Evolutionary conservation across 2,888 invertebrate genomes (phyloP).

Genomic region (Ophion ventricosus): DNA sequence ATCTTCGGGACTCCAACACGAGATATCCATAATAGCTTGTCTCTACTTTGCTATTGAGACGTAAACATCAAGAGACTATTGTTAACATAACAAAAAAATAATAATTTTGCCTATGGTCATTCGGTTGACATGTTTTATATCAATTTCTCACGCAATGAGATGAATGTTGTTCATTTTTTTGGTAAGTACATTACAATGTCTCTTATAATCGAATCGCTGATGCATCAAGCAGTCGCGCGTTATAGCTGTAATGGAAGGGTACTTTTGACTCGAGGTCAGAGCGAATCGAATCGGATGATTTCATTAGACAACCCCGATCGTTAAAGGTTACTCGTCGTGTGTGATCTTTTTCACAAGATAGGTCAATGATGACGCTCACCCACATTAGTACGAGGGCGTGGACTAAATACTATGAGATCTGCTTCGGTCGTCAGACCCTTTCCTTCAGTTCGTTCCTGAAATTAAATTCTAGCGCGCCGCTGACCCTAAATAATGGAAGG

Average conservation of each 20-base stretch:
- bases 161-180: not conserved
- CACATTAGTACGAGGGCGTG: slow-evolving; percentile 13
- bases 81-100: no score
- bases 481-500: slow-evolving; percentile 2
- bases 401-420: slow-evolving; percentile 18
- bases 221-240: slow-evolving; percentile 4
- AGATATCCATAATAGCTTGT: no score
- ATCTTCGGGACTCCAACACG: no score
- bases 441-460: not conserved
- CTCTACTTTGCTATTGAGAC: no score
- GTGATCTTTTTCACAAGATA: slow-evolving; percentile 33
- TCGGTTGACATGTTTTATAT: no score
- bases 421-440: not conserved
- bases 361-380: slow-evolving; percentile 28
- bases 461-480: slow-evolving; percentile 1
- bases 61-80: no score
- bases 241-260: not conserved
- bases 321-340: slow-evolving; percentile 9
- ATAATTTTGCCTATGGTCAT: no score
- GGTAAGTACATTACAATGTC: not conserved
- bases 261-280: slow-evolving; percentile 8
- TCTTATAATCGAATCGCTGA: slow-evolving; percentile 13
- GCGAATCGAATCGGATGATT: slow-evolving; percentile 43
- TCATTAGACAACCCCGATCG: slow-evolving; percentile 28
- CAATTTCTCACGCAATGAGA: not conserved